Percentiles rank a stretch among this genome's conserved stretches.
Evolutionary conservation across 2,113 vertebrate species (phyloP).

Genomic region (Pseudolaguvia tuberculata): DNA sequence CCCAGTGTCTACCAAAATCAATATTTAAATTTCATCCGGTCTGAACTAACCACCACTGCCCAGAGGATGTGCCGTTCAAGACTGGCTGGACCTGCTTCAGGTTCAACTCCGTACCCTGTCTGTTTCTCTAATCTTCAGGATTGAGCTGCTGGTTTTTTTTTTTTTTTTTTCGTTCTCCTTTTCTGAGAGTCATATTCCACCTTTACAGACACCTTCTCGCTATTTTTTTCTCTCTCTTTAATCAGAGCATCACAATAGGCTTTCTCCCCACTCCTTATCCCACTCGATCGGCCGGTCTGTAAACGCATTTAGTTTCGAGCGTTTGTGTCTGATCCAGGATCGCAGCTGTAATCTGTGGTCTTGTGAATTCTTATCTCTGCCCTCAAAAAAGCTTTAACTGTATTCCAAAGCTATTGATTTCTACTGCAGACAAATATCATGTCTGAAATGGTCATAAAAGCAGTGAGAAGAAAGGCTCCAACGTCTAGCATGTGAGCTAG

Average conservation of each 20-base stretch:
- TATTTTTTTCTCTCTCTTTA: neutral
- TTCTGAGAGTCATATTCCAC: neutral
- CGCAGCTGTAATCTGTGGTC: constrained; percentile 1
- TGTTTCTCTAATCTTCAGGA: neutral
- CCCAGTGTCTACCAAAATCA: constrained; percentile 2
- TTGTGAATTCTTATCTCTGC: neutral
- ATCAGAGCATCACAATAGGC: constrained; percentile 6
- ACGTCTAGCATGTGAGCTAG: neutral
- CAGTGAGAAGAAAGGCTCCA: neutral
- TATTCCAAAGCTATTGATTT: neutral
- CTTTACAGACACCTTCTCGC: neutral
- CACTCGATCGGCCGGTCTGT: neutral
- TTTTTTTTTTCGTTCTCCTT: neutral
- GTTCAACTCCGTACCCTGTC: constrained; percentile 13
- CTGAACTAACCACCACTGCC: neutral
- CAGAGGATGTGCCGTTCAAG: neutral
- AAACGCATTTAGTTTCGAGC: neutral
- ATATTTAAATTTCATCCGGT: constrained; percentile 10
- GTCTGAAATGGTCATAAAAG: constrained; percentile 1
- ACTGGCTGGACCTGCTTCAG: neutral
- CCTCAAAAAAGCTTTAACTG: neutral
- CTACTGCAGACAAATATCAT: neutral
- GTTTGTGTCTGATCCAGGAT: neutral
- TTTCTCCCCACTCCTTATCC: constrained; percentile 3
- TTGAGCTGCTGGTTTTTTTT: neutral